These are phyloP conservation scores for Lipophrys pholis DNA, from an alignment of 2,113 vertebrate genomes.

Conservation along the genomic window DNA sequence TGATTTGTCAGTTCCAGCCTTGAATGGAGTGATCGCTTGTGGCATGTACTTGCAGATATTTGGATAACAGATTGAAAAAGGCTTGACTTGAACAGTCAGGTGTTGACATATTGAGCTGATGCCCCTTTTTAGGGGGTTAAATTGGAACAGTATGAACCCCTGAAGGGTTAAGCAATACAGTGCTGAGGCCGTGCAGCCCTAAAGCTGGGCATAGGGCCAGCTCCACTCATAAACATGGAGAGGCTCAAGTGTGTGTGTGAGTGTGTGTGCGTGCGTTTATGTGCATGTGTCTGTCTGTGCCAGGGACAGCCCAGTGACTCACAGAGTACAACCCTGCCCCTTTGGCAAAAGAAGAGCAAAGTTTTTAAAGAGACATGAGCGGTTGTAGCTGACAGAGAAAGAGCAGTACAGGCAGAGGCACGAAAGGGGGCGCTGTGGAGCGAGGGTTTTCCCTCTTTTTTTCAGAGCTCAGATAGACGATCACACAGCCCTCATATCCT, in stretches of 20 bases:
- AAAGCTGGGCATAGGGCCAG: constrained; percentile 79
- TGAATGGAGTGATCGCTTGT: constrained; percentile 20
- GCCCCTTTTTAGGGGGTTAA: constrained; percentile 56
- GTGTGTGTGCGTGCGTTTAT: constrained; percentile 41
- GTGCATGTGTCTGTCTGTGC: constrained; percentile 76
- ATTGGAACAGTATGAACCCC: constrained; percentile 50
- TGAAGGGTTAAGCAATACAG: constrained; percentile 81
- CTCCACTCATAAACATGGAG: constrained; percentile 84
- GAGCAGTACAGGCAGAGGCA: constrained; percentile 44
- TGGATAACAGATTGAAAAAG: constrained; percentile 19
- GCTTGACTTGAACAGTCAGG: constrained; percentile 31
- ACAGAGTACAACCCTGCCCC: constrained; percentile 80
- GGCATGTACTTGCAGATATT: constrained; percentile 29
- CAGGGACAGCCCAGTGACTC: constrained; percentile 87
- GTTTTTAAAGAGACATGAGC: constrained; percentile 82
- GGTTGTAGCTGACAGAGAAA: constrained; percentile 11
- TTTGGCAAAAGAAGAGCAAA: constrained; percentile 73
- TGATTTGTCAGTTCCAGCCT: constrained; percentile 9
- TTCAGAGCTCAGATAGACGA: constrained; percentile 61
- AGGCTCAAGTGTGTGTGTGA: constrained; percentile 42
- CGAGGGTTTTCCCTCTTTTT: constrained; percentile 43
- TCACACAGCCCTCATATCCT: constrained; percentile 74
- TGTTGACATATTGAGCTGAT: constrained; percentile 35
- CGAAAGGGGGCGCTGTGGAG: constrained; percentile 74
- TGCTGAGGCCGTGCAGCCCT: constrained; percentile 73